A percentile compares a stretch with the other conserved stretches of the same genome.
phyloP scores from a whole-genome alignment of 2,888 invertebrate species.

The Cartodere bifasciata region DNA sequence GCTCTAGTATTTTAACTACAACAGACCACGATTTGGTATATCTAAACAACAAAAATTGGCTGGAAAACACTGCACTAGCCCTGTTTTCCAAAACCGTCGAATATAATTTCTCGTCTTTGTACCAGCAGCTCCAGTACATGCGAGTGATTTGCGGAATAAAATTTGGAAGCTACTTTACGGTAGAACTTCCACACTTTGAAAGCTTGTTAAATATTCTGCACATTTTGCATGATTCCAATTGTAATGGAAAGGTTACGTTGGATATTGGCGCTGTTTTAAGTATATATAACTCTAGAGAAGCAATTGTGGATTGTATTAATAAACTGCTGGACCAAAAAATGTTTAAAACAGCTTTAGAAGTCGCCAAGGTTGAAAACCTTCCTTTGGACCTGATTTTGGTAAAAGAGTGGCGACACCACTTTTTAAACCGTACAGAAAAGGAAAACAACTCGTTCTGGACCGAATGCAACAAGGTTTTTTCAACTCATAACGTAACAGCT shows the following conservation, averaged over 20 bases:
- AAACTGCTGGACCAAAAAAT: constrained; percentile 38
- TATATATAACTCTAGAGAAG: constrained; percentile 30
- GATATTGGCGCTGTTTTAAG: constrained; percentile 34
- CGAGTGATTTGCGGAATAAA: constrained; percentile 43
- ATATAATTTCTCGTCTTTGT: constrained; percentile 47
- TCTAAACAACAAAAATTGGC: constrained; percentile 40
- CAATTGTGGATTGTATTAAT: constrained; percentile 42
- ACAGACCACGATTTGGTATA: constrained; percentile 36
- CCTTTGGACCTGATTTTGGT: constrained; percentile 41
- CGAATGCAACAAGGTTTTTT: constrained; percentile 49
- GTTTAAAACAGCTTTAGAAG: constrained; percentile 45
- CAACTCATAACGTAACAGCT: constrained; percentile 45
- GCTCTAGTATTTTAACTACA: constrained; percentile 23
- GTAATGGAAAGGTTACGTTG: constrained; percentile 41
- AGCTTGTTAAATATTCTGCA: constrained; percentile 22
- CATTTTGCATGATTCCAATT: constrained; percentile 22
- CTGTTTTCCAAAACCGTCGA: constrained; percentile 49
- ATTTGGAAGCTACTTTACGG: constrained; percentile 42
- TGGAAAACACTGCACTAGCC: constrained; percentile 44
- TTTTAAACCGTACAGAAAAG: constrained; percentile 36
- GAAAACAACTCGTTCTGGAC: constrained; percentile 43
- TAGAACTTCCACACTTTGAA: constrained; percentile 35
- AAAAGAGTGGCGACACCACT: constrained; percentile 42
- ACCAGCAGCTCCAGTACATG: constrained; percentile 51
- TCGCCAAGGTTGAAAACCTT: constrained; percentile 41